These are phyloP conservation scores for Eupeodes latifasciatus DNA, from an alignment of 2,888 invertebrate species.

Conservation along the genomic window DNA sequence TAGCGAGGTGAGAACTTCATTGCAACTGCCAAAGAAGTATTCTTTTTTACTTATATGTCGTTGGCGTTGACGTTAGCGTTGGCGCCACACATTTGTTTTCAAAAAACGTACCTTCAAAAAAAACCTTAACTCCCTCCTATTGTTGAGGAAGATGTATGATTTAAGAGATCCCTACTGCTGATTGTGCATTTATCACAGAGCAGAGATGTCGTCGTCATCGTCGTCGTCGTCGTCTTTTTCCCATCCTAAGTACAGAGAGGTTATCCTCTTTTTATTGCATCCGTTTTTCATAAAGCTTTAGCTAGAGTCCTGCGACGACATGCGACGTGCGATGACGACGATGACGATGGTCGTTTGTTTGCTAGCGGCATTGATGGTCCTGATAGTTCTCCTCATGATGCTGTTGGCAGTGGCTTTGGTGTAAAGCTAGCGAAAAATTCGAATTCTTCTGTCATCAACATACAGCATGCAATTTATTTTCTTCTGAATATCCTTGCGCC, in stretches of 20 bases:
- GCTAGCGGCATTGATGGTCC: neutral
- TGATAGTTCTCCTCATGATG: conserved; percentile 38
- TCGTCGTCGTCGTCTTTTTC: neutral
- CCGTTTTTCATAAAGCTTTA: conserved; percentile 43
- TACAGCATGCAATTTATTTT: conserved; percentile 67
- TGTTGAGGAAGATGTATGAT: conserved; percentile 46
- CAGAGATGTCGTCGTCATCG: conserved; percentile 30
- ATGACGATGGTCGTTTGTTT: conserved; percentile 7
- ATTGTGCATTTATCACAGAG: conserved; percentile 66
- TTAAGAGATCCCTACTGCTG: conserved; percentile 50
- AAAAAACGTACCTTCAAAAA: conserved; percentile 11
- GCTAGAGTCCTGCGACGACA: conserved; percentile 27
- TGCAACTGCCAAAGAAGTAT: conserved; percentile 52
- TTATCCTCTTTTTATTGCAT: conserved; percentile 57
- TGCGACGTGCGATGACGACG: neutral
- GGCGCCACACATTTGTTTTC: conserved; percentile 53
- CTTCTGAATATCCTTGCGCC: conserved; percentile 50
- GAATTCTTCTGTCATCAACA: conserved; percentile 69
- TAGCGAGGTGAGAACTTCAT: conserved; percentile 50
- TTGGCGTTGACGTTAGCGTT: conserved; percentile 39
- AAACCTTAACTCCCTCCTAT: conserved; percentile 19
- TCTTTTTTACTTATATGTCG: conserved; percentile 12
- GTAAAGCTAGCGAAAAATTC: conserved; percentile 59
- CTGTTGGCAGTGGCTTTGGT: conserved; percentile 59
- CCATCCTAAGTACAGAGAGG: conserved; percentile 34